Conservation (phyloP, 1,140 invertebrate genomes). For the Drosophila melanogaster region Release_6_plus_ISO1_MT NT_037436.4:16581501-16582000, state of each 20-base stretch:
- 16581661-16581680: too few species aligned
- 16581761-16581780: background rate
- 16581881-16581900: background rate
- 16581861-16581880: background rate
- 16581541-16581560: too few species aligned
- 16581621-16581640: background rate
- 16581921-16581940: background rate
- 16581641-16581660: background rate
- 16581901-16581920: background rate
- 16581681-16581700: background rate
- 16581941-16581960: background rate
- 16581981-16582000: background rate
- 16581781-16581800: background rate
- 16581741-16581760: background rate
- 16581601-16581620: background rate
- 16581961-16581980: background rate
- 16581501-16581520: too few species aligned
- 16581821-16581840: background rate
- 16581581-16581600: background rate
- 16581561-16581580: background rate
- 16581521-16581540: too few species aligned
- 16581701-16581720: background rate
- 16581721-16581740: background rate
- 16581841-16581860: background rate
- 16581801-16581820: too few species aligned